Evolutionary conservation across 2,113 vertebrate genomes (phyloP).

Genomic region (Talpa occidentalis): DNA sequence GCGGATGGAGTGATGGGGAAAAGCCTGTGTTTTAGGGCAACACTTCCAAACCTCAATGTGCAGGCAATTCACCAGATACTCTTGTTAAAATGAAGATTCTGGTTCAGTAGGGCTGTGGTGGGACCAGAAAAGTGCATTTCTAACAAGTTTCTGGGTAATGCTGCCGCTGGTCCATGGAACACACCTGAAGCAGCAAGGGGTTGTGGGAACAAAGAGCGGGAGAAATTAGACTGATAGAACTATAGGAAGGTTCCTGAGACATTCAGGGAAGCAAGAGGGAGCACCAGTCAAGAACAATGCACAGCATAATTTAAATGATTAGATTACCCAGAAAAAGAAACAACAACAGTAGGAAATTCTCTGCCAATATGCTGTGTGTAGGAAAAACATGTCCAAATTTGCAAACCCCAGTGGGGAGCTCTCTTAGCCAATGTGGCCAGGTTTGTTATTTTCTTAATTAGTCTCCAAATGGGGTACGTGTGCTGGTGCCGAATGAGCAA

Average conservation of each 20-base stretch:
- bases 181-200: constrained; percentile 1
- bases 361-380: neutral
- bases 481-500: constrained; percentile 51
- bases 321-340: constrained; percentile 28
- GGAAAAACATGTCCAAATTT: neutral
- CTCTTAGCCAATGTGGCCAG: constrained; percentile 3
- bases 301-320: constrained; percentile 47
- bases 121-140: neutral
- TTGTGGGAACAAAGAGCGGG: neutral
- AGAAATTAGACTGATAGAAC: neutral
- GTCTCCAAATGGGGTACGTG: constrained; percentile 34
- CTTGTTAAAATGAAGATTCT: constrained; percentile 43
- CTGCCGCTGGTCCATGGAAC: neutral
- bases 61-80: neutral
- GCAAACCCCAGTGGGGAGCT: neutral
- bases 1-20: neutral
- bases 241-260: neutral
- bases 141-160: neutral
- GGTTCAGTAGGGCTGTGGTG: neutral
- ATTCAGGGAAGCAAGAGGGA: neutral
- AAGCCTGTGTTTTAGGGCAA: neutral
- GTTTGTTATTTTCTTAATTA: constrained; percentile 72
- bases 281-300: neutral
- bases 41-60: neutral
- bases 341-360: constrained; percentile 22